Evolutionary conservation across 1,140 invertebrate genomes (phyloP).

Genomic region (Diplogasteroides magnus): DNA sequence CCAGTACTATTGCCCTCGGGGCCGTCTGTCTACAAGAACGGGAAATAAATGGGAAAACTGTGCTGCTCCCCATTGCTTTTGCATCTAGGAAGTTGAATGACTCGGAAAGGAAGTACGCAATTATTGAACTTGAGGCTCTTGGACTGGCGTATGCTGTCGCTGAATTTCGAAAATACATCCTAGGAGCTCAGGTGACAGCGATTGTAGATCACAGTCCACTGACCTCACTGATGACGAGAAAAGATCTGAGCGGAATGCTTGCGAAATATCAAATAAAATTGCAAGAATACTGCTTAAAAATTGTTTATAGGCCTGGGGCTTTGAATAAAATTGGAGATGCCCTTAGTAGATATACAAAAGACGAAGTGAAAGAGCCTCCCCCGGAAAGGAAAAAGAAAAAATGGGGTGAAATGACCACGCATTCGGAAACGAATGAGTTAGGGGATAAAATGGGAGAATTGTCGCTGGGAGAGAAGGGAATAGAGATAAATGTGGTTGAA

Average conservation of each 20-base stretch:
- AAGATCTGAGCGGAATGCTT: conserved; percentile 10
- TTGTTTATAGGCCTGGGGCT: conserved; percentile 4
- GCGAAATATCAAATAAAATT: conserved; percentile 18
- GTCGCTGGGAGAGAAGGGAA: background rate
- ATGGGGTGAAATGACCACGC: background rate
- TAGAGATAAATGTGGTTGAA: conserved; percentile 2
- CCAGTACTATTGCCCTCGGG: no score
- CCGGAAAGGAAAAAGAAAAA: no score
- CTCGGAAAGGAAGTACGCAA: conserved; percentile 11
- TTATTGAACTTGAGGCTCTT: conserved; percentile 18
- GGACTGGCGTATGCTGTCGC: conserved; percentile 2
- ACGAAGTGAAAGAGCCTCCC: conserved; percentile 3
- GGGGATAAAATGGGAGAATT: background rate
- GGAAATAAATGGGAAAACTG: no score
- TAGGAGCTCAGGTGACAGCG: background rate
- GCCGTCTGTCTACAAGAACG: no score
- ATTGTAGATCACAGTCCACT: conserved; percentile 13
- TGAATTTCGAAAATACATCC: conserved; percentile 13
- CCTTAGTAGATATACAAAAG: conserved; percentile 1
- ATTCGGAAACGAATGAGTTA: background rate
- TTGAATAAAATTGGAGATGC: conserved; percentile 5
- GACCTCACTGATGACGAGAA: conserved; percentile 6
- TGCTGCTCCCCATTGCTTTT: conserved; percentile 20
- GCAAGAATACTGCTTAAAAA: conserved; percentile 6
- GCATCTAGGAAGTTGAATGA: conserved; percentile 3